These are phyloP conservation scores for Odontesthes bonariensis DNA, from an alignment of 2,113 vertebrate species.

Conservation along the genomic window DNA sequence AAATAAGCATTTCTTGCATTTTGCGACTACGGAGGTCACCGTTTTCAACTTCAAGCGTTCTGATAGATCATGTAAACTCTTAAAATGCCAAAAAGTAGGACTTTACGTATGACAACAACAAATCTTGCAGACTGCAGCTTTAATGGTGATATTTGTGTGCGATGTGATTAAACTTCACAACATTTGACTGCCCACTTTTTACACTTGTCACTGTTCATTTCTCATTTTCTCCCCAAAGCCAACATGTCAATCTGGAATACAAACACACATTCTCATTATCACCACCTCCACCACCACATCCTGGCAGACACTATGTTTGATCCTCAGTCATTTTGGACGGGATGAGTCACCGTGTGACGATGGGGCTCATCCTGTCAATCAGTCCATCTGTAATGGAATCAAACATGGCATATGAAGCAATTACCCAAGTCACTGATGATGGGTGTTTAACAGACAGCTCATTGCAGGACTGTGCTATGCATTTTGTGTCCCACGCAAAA, in stretches of 20 bases:
- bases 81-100: too few species aligned
- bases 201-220: conserved; percentile 61
- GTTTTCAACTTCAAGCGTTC: too few species aligned
- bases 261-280: conserved; percentile 4
- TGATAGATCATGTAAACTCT: too few species aligned
- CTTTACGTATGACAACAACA: too few species aligned
- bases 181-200: conserved; percentile 43
- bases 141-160: conserved; percentile 25
- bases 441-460: conserved; percentile 44
- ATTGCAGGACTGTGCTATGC: background rate
- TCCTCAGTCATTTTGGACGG: conserved; percentile 40
- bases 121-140: too few species aligned
- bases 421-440: conserved; percentile 57
- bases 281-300: conserved; percentile 4
- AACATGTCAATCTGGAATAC: conserved; percentile 37
- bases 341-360: conserved; percentile 65
- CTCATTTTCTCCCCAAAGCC: conserved; percentile 30
- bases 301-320: conserved; percentile 29
- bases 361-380: conserved; percentile 60
- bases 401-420: conserved; percentile 55
- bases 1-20: too few species aligned
- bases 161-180: conserved; percentile 37
- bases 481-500: too few species aligned
- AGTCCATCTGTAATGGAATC: conserved; percentile 63
- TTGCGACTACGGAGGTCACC: too few species aligned